Evolutionary conservation across 1,140 invertebrate genomes (phyloP).

Genomic region (Brachionus plicatilis): DNA sequence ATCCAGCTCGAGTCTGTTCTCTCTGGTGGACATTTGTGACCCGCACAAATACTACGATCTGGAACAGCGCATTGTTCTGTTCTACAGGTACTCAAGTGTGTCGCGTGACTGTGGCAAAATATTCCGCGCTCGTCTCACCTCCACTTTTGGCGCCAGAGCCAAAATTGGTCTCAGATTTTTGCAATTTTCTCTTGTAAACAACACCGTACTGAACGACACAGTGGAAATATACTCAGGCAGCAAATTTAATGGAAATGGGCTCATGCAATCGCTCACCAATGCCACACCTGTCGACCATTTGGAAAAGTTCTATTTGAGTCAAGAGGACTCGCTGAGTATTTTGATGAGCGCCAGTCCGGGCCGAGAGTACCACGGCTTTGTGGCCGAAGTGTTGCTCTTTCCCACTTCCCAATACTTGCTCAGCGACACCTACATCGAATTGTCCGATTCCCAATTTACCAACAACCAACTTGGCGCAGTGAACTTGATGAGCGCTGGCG

Average conservation of each 20-base stretch:
- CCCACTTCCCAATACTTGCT: slow-evolving; percentile 65
- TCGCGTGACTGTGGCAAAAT: slow-evolving; percentile 96
- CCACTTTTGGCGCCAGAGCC: slow-evolving; percentile 44
- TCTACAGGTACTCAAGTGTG: slow-evolving; percentile 94
- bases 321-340: slow-evolving; percentile 61
- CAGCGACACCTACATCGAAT: slow-evolving; percentile 77
- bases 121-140: slow-evolving; percentile 59
- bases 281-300: not conserved
- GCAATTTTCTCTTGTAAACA: slow-evolving; percentile 40
- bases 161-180: slow-evolving; percentile 41
- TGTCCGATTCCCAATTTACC: slow-evolving; percentile 74
- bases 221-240: slow-evolving; percentile 84
- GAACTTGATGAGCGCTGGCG: slow-evolving; percentile 79
- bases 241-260: slow-evolving; percentile 76
- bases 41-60: slow-evolving; percentile 32
- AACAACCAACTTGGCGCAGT: slow-evolving; percentile 82
- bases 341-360: slow-evolving; percentile 89
- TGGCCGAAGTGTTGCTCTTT: slow-evolving; percentile 89
- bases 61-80: slow-evolving; percentile 69
- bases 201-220: slow-evolving; percentile 71
- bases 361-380: slow-evolving; percentile 84
- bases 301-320: slow-evolving; percentile 23
- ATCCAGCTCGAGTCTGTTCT: not conserved
- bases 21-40: slow-evolving; percentile 27
- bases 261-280: slow-evolving; percentile 62